Conservation (phyloP, 92 coral and sea anemone genomes). For the Umimayanthus kanabou region DNA sequence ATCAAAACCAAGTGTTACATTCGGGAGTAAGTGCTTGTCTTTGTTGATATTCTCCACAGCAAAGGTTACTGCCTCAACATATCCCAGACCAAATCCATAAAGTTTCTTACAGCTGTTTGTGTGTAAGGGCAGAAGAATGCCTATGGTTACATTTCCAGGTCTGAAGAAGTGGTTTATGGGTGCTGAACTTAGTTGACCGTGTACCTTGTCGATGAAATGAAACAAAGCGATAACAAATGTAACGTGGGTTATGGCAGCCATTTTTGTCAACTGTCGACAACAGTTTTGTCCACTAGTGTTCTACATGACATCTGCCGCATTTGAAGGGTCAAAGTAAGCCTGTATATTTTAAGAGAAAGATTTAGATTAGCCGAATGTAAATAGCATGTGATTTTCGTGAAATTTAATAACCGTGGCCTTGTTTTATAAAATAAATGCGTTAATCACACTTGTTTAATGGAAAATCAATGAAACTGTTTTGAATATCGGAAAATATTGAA, state of each 20-base stretch:
- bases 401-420: not conserved
- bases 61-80: conserved; percentile 69
- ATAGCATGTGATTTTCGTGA: not conserved
- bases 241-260: not conserved
- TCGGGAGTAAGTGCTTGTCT: conserved; percentile 60
- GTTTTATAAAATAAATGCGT: not conserved
- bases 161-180: conserved; percentile 9
- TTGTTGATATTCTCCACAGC: conserved; percentile 65
- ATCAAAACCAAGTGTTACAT: conserved; percentile 62
- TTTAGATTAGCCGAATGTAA: conserved; percentile 27
- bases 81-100: conserved; percentile 75
- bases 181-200: not conserved
- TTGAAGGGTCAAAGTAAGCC: conserved; percentile 13
- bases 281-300: not conserved
- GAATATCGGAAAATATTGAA: not conserved
- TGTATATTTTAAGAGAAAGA: conserved; percentile 5
- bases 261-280: not conserved
- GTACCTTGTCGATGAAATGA: not conserved
- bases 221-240: not conserved
- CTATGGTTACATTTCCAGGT: conserved; percentile 76
- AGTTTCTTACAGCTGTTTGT: conserved; percentile 67
- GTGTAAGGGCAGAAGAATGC: conserved; percentile 70
- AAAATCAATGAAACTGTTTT: not conserved
- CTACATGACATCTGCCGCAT: not conserved
- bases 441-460: not conserved